Conservation (phyloP, 2,113 vertebrate genomes). For the Thamnophis sirtalis region DNA sequence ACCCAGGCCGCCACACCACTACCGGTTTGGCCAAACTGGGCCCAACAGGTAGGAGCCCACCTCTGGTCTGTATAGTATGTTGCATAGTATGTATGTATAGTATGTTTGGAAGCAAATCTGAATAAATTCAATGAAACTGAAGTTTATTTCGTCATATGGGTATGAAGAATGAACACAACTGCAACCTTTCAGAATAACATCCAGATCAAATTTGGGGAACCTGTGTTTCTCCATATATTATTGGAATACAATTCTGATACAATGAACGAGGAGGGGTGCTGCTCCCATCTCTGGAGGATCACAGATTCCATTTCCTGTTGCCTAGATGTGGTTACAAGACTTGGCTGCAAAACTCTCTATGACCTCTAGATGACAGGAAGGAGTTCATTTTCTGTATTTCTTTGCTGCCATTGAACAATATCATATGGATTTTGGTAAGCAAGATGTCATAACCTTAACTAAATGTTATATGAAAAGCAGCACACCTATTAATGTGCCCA, state of each 20-base stretch:
- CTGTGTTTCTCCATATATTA: background rate
- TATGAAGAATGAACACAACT: background rate
- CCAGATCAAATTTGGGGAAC: background rate
- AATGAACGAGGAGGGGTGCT: background rate
- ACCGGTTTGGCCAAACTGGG: no score
- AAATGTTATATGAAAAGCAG: constrained; percentile 18
- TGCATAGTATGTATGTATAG: background rate
- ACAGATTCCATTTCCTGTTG: background rate
- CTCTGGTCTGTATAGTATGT: background rate
- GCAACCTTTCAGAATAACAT: constrained; percentile 8
- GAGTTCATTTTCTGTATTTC: background rate
- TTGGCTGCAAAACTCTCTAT: background rate
- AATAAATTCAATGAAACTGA: background rate
- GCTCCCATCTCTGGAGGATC: background rate
- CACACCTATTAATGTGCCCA: background rate
- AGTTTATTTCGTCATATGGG: background rate
- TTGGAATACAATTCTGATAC: background rate
- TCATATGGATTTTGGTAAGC: background rate
- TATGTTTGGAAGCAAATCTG: background rate
- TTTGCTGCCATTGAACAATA: background rate
- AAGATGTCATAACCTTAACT: background rate
- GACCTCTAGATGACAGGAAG: background rate
- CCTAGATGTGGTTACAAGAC: background rate
- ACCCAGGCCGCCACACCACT: no score
- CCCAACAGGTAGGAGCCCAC: no score